Percentiles rank a stretch among this genome's conserved stretches.
phyloP scores from a whole-genome alignment of 1,140 invertebrate species.

The Sminthurinus signatus region DNA sequence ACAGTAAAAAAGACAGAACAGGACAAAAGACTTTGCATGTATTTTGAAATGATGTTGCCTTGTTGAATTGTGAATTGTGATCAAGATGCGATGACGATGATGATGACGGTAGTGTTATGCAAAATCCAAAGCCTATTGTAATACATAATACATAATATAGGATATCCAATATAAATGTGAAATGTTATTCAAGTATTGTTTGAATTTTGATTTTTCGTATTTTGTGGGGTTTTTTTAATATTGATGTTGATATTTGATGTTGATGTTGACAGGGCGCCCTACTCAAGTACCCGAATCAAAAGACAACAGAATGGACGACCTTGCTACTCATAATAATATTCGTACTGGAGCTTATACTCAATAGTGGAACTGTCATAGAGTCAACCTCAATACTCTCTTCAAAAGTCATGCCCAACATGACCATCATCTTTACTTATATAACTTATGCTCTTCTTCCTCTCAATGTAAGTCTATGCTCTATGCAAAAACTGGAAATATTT shows the following conservation, averaged over 20 bases:
- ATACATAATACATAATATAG: no score
- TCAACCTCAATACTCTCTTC: neutral
- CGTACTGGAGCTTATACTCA: slow-evolving; percentile 2
- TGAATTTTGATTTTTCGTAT: no score
- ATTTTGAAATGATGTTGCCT: no score
- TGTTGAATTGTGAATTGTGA: no score
- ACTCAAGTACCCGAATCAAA: slow-evolving; percentile 38
- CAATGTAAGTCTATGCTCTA: slow-evolving; percentile 45
- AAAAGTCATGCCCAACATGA: slow-evolving; percentile 4
- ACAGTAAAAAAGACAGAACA: no score
- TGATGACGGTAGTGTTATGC: no score
- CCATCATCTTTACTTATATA: slow-evolving; percentile 71
- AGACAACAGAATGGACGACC: neutral
- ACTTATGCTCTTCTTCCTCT: slow-evolving; percentile 80
- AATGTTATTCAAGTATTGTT: no score
- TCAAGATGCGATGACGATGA: no score
- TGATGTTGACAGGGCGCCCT: slow-evolving; percentile 43
- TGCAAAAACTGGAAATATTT: no score
- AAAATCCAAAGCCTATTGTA: no score
- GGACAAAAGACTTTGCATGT: no score
- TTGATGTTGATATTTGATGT: slow-evolving; percentile 42
- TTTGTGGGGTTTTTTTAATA: neutral
- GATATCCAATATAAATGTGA: no score
- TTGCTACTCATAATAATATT: slow-evolving; percentile 1
- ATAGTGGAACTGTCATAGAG: neutral